phyloP scores from a whole-genome alignment of 1,140 invertebrate species.

The Brachionus plicatilis region DNA sequence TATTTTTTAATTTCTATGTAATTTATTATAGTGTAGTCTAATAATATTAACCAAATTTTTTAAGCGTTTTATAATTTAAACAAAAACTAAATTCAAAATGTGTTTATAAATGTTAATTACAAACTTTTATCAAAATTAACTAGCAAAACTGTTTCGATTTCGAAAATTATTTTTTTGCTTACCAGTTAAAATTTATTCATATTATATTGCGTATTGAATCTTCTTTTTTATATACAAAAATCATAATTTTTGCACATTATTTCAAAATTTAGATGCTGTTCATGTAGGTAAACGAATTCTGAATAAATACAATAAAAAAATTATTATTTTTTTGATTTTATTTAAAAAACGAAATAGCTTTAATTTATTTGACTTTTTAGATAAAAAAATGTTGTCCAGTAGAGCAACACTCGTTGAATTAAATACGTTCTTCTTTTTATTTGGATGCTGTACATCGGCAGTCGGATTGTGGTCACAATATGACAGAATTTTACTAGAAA shows the following conservation, averaged over 20 bases:
- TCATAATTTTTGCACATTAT: background rate
- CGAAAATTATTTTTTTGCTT: background rate
- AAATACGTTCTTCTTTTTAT: constrained; percentile 20
- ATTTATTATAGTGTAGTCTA: too few species aligned
- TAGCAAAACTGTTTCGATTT: background rate
- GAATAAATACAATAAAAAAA: background rate
- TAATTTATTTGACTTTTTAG: background rate
- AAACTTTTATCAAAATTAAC: background rate
- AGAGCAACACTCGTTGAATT: constrained; percentile 6
- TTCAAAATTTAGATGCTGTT: background rate
- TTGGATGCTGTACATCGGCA: background rate
- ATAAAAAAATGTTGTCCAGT: constrained; percentile 22
- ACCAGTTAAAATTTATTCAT: background rate
- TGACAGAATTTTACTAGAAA: constrained; percentile 33
- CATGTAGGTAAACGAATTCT: background rate
- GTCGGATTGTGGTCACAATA: constrained; percentile 36
- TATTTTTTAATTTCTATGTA: too few species aligned
- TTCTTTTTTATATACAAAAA: background rate
- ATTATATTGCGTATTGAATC: background rate
- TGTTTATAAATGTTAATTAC: too few species aligned
- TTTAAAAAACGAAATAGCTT: background rate
- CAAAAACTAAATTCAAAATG: too few species aligned
- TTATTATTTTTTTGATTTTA: background rate
- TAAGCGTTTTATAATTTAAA: too few species aligned
- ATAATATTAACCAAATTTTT: too few species aligned